Evolutionary conservation across 2,797 vertebrate species (phyloP), one percentile per base, ranked within the genome.

Genomic region (Epinephelus awoara): DNA sequence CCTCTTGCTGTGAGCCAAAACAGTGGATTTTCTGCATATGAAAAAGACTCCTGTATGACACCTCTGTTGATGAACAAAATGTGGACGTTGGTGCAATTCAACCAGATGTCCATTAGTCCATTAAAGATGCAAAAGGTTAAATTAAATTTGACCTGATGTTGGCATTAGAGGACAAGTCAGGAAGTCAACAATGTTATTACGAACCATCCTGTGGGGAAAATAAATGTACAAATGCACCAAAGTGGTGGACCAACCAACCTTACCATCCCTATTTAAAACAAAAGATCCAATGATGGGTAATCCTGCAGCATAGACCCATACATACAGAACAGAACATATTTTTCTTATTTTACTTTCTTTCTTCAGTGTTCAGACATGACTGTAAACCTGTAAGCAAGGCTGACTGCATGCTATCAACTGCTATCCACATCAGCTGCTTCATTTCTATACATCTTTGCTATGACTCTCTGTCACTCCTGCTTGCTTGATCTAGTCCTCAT

Each of bases 401-500:
- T 54, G 77, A 56, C 51, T 77, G 6, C 34, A 34, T 8, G 7
- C 34, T 65, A 52, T 80, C 46, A 34, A 46, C 38, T 34, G 13
- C 11, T 13, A 3, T 57, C 13, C 46, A 34, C 29, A 34, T 19
- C 63, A 67, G 44, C 56, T 47, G 59, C 63, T 17, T 65, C 49
- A 15, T 47, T 65, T 50, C 42, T 12, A 1, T 51, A 27, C 73
- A 67, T 80, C 73, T 63, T 40, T 75, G 81, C 65, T 79, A 46
- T 70, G 63, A 73, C 75, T 42, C 10, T 40, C 9, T 77, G 77
- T 75, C 57, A 44, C 67, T 70, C 27, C 71, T 64, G 67, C 78
- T 68, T 75, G 72, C 90, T 92, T 86, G 70, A 80, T 88, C 67
- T 47, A 23, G 54, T 66, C 71, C 69, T 73, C 88, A 85, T 93